A percentile compares a stretch with the other conserved stretches of the same genome.
These are phyloP conservation scores for Hippocampus barbouri DNA, from an alignment of 2,113 vertebrate genomes.

Conservation along the genomic window DNA sequence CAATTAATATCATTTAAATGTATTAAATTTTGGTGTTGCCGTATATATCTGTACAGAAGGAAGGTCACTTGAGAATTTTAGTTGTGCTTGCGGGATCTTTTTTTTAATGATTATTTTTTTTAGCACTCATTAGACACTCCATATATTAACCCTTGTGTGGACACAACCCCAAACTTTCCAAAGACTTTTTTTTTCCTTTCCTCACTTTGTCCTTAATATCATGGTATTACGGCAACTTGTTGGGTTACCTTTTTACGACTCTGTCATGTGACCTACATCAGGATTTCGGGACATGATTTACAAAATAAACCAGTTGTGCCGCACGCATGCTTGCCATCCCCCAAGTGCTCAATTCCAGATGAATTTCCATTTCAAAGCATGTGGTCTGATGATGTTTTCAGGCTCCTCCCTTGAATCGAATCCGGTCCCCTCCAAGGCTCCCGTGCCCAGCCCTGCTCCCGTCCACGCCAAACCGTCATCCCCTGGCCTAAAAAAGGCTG, in stretches of 20 bases:
- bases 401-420: conserved; percentile 20
- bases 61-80: no score
- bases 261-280: no score
- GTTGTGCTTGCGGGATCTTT: no score
- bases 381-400: background rate
- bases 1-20: no score
- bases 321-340: background rate
- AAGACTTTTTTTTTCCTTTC: background rate
- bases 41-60: no score
- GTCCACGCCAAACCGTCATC: conserved; percentile 4
- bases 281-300: background rate
- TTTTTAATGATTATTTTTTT: no score
- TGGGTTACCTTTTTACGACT: no score
- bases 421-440: conserved; percentile 20
- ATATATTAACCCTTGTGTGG: background rate
- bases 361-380: background rate
- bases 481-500: conserved; percentile 33
- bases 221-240: no score
- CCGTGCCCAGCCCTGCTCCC: background rate
- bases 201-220: no score
- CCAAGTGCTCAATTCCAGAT: background rate
- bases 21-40: no score
- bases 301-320: background rate
- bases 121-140: no score
- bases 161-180: background rate